A percentile compares a stretch with the other conserved stretches of the same genome.
Evolutionary conservation across 1,140 invertebrate genomes (phyloP).

Genomic region (Pseudachorutes palmiensis): DNA sequence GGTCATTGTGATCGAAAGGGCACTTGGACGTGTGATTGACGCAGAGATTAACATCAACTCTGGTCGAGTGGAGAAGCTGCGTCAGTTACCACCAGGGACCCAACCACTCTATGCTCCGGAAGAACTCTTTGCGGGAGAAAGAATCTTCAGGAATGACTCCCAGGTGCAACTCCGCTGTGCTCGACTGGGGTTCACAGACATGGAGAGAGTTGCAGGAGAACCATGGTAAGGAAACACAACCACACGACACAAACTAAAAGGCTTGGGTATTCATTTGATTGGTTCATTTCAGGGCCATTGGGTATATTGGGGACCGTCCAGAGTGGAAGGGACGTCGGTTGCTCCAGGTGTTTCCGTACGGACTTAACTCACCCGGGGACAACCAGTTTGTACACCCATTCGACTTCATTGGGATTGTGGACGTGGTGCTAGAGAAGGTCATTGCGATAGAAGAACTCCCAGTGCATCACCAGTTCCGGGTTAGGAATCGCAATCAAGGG

Average conservation of each 20-base stretch:
- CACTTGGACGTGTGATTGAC: background rate
- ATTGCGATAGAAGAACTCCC: constrained; percentile 19
- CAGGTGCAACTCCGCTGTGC: background rate
- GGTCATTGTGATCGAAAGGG: background rate
- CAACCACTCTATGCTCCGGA: background rate
- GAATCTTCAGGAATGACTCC: background rate
- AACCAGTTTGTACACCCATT: constrained; percentile 26
- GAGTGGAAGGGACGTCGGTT: constrained; percentile 16
- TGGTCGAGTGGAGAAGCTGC: constrained; percentile 13
- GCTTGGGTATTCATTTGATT: background rate
- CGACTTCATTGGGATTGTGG: constrained; percentile 19
- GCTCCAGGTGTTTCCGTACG: constrained; percentile 19
- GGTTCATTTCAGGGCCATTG: constrained; percentile 15
- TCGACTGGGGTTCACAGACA: constrained; percentile 3
- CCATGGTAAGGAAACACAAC: constrained; percentile 12
- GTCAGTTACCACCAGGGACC: background rate
- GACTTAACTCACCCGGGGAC: constrained; percentile 11
- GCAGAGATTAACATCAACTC: constrained; percentile 12
- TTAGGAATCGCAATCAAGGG: background rate
- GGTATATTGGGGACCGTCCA: constrained; percentile 21
- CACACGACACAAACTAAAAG: background rate
- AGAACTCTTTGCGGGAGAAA: background rate
- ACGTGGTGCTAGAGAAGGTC: constrained; percentile 9
- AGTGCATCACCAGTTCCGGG: constrained; percentile 11
- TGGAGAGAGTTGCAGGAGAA: constrained; percentile 12